Percentiles rank a stretch among this genome's conserved stretches.
These are phyloP conservation scores for Pachyrhynchus sulphureomaculatus DNA, from an alignment of 1,140 invertebrate genomes.

Conservation along the genomic window DNA sequence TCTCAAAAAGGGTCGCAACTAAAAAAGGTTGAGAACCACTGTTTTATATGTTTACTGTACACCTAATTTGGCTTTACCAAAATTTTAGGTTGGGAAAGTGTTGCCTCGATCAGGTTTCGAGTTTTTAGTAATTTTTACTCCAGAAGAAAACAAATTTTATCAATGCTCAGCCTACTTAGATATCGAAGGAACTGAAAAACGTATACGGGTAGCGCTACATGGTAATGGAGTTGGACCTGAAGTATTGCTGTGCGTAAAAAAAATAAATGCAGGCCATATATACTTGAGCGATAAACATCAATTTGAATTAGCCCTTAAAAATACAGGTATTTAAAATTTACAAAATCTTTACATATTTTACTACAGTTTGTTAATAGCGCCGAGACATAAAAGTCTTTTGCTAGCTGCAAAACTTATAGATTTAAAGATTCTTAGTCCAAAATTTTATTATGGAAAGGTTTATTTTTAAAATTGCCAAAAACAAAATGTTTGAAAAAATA, in stretches of 20 bases:
- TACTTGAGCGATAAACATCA: constrained; percentile 42
- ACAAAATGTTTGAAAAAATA: too few relatives aligned
- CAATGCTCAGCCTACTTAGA: constrained; percentile 39
- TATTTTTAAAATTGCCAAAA: too few relatives aligned
- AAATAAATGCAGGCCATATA: constrained; percentile 39
- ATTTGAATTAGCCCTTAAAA: constrained; percentile 42
- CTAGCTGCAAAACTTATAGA: too few relatives aligned
- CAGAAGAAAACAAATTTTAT: constrained; percentile 29
- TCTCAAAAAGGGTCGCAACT: too few relatives aligned
- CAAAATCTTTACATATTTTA: too few relatives aligned
- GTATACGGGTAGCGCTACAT: constrained; percentile 37
- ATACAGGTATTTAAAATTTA: constrained; percentile 32
- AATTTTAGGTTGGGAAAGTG: constrained; percentile 37
- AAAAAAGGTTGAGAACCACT: too few relatives aligned
- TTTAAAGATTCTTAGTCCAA: too few relatives aligned
- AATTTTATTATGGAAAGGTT: too few relatives aligned
- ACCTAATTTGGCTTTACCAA: too few relatives aligned
- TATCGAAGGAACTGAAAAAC: constrained; percentile 36
- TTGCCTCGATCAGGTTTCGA: constrained; percentile 36
- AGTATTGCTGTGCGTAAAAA: constrained; percentile 36
- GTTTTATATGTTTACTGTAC: too few relatives aligned
- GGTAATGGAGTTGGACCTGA: constrained; percentile 41
- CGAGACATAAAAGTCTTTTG: too few relatives aligned
- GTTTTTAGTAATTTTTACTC: constrained; percentile 41
- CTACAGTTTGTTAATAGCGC: too few relatives aligned